Conservation (phyloP, 1,140 invertebrate species). For the Diachasma alloeum region DNA sequence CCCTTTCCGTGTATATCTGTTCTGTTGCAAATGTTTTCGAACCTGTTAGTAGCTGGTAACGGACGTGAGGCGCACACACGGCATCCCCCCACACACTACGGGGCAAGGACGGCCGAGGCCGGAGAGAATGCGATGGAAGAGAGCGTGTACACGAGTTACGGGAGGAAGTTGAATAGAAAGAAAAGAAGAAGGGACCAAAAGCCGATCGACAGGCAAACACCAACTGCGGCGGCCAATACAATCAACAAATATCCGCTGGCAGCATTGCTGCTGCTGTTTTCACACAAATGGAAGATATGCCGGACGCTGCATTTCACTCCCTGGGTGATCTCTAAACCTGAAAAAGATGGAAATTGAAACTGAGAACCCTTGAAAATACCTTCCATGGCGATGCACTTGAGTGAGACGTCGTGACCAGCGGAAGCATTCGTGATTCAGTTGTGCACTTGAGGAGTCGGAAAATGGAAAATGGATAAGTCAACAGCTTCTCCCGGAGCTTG, state of each 20-base stretch:
- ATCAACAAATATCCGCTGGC: not conserved
- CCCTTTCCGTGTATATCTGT: constrained; percentile 6
- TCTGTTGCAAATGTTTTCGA: constrained; percentile 54
- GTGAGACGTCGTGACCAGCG: not conserved
- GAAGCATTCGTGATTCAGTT: no score
- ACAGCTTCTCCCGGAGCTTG: not conserved
- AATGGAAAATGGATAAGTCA: no score
- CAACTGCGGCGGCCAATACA: not conserved
- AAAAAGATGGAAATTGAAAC: not conserved
- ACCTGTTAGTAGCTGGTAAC: constrained; percentile 51
- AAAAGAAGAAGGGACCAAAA: not conserved
- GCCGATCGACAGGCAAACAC: constrained; percentile 19
- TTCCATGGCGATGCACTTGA: not conserved
- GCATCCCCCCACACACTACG: constrained; percentile 34
- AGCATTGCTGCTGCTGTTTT: no score
- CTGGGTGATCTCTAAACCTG: not conserved
- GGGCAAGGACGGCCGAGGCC: constrained; percentile 65
- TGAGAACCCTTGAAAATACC: not conserved
- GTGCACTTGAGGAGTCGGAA: no score
- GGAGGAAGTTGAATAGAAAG: not conserved
- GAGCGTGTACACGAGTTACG: not conserved
- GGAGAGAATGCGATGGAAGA: not conserved
- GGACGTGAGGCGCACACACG: constrained; percentile 31
- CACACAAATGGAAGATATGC: not conserved
- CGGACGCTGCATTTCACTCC: not conserved